phyloP scores from a whole-genome alignment of 2,888 invertebrate species.

The Cryptocheilus praepositus region DNA sequence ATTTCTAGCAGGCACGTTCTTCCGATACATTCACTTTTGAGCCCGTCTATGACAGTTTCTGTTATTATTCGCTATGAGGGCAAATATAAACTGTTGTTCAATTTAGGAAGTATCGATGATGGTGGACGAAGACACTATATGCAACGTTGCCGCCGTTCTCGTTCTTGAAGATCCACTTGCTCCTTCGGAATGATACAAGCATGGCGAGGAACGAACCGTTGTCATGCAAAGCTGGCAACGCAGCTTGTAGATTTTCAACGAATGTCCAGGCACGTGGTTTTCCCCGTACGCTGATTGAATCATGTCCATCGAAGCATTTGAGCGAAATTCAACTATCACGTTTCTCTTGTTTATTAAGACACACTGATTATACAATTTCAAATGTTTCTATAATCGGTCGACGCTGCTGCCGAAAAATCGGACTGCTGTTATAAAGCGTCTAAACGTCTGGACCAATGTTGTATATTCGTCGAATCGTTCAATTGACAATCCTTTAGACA shows the following conservation, averaged over 20 bases:
- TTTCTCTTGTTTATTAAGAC: no score
- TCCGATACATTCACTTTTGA: constrained; percentile 15
- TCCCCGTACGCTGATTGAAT: constrained; percentile 21
- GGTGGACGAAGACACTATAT: constrained; percentile 21
- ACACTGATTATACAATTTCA: no score
- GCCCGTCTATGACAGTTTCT: constrained; percentile 17
- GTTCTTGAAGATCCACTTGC: constrained; percentile 32
- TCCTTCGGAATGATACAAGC: constrained; percentile 34
- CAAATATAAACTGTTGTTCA: constrained; percentile 31
- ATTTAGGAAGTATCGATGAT: constrained; percentile 31
- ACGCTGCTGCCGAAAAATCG: no score
- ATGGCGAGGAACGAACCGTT: constrained; percentile 3
- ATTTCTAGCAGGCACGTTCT: background rate
- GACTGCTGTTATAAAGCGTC: no score
- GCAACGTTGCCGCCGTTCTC: constrained; percentile 38
- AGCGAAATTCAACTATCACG: no score
- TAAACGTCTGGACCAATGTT: no score
- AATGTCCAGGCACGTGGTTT: constrained; percentile 34
- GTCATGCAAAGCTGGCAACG: constrained; percentile 21
- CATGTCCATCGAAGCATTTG: constrained; percentile 9
- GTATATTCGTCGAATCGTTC: no score
- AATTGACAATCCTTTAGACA: no score
- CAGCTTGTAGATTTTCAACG: constrained; percentile 30
- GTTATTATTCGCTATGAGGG: constrained; percentile 18
- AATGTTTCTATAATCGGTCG: no score